Evolutionary conservation across 1,140 invertebrate species (phyloP).

Genomic region (Calephelis nemesis): DNA sequence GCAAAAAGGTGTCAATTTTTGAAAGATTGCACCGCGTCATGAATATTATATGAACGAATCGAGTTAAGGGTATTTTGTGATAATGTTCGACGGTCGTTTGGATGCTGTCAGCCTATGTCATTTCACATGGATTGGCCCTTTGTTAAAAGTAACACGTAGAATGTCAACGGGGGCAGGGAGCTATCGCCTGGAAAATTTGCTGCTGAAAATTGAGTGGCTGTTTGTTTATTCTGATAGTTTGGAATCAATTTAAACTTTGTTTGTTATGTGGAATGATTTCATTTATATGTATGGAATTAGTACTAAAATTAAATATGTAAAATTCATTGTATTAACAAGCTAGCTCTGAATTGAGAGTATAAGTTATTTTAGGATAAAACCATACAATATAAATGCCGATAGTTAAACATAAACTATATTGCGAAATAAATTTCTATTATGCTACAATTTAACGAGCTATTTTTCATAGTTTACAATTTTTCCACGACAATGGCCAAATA

Average conservation of each 20-base stretch:
- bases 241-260: slow-evolving; percentile 17
- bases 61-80: slow-evolving; percentile 77
- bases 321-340: background rate
- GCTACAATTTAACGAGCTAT: no score
- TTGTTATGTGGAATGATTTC: slow-evolving; percentile 19
- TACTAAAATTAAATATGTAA: slow-evolving; percentile 2
- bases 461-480: no score
- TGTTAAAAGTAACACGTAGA: slow-evolving; percentile 77
- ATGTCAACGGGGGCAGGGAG: slow-evolving; percentile 54
- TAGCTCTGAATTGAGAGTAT: no score
- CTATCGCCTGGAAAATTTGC: slow-evolving; percentile 67
- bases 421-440: no score
- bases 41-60: slow-evolving; percentile 78
- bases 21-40: slow-evolving; percentile 76
- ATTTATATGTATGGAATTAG: slow-evolving; percentile 14
- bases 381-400: no score
- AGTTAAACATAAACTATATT: no score
- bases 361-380: no score
- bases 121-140: slow-evolving; percentile 76
- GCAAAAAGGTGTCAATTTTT: slow-evolving; percentile 77
- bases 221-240: slow-evolving; percentile 25
- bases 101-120: slow-evolving; percentile 76
- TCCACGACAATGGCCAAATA: no score
- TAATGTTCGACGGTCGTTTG: slow-evolving; percentile 73
- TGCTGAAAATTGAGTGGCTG: slow-evolving; percentile 35